Evolutionary conservation across 35 echinoderm and acorn worm genomes (phyloP), one percentile per base, ranked within the genome.

Genomic region (Lytechinus pictus): DNA sequence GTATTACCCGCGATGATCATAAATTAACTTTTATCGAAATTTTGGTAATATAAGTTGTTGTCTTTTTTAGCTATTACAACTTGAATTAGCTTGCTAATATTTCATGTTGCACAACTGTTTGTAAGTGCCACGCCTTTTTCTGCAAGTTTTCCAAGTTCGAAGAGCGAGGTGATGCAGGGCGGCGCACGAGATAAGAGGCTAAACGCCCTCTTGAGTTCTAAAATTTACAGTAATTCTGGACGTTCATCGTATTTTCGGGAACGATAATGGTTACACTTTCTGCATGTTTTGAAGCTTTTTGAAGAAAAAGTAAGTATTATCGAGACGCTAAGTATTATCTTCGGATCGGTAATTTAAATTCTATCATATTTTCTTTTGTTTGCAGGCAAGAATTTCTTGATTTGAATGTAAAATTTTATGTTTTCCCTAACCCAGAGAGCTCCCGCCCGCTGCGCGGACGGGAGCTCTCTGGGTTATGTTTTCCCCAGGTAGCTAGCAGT

Each of bases 241-340:
- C 66, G n/a, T 79, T 79, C 52, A 90, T 90, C 88, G 16, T 90
- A 90, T 52, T 54, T n/a, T 21, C 28, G 9, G 14, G 53, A 54
- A 93, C n/a, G 92, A 54, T 54, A 57, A 57, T 53, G 92, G 55
- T 54, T 57, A 93, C 9, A 55, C 57, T 56, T 93, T 93, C 54
- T 93, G 28, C 92, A 93, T 93, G 92, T 93, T 93, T 56, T 57
- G 54, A 24, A 9, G 28, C 54, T 14, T 93, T 93, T 93, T 33
- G 52, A 54, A 52, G 88, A 9, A 10, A 90, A 52, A 52, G 88
- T 33, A 27, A 54, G 16, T 90, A 54, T 51, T 90, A 4, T 9
- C 27, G n/a, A 90, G 27, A 54, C 19, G 19, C 66, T 79, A 7
- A 79, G 21, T 79, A 24, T 24, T 24, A 24, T 79, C n/a, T n/a